Evolutionary conservation across 2,888 invertebrate species (phyloP), one percentile per base, ranked within the genome.

Genomic region (Pasiphila rectangulata): DNA sequence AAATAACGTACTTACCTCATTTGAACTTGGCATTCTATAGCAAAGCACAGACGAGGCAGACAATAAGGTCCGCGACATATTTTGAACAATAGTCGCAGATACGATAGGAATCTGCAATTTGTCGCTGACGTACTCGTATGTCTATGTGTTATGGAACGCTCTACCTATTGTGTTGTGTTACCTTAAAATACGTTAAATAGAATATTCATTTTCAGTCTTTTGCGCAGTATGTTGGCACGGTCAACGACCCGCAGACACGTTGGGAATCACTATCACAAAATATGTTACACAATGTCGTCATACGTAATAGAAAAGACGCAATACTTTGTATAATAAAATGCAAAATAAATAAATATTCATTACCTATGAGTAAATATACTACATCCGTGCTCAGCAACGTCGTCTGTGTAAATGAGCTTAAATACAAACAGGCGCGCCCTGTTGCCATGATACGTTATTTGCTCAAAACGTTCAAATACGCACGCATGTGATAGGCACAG

Each of bases 51-150:
- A 68, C 69, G 63, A 63, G 56, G 59, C 58, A 69, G 79, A 85
- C 84, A 87, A 87, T 86, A 82, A 79, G 75, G 76, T 62, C 55
- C 79, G 83, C 71, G 85, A 87, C 87, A 75, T 87, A 87, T 87
- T 83, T 76, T 79, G 87, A 87, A 87, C 87, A 87, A 87, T 87
- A 75, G 85, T 66, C 63, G 52, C 71, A 73, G 74, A 72, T 77
- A 81, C 77, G 85, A 84, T 82, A 82, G 64, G 86, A 82, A 87
- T 87, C 81, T 71, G 69, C 82, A 84, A 86, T 79, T 74, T 69
- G 69, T 57, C 53, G 61, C 66, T 84, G 83, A 86, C 83, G 85
- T 81, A 72, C 25, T 23, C 54, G 59, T 50, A 64, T 67, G 69
- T 73, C 67, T 71, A 17, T 21, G 32, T 41, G 30, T 13, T 16